Evolutionary conservation across 2,113 vertebrate species (phyloP), one percentile per base, ranked within the genome.

Genomic region (Butastur rufipennis): DNA sequence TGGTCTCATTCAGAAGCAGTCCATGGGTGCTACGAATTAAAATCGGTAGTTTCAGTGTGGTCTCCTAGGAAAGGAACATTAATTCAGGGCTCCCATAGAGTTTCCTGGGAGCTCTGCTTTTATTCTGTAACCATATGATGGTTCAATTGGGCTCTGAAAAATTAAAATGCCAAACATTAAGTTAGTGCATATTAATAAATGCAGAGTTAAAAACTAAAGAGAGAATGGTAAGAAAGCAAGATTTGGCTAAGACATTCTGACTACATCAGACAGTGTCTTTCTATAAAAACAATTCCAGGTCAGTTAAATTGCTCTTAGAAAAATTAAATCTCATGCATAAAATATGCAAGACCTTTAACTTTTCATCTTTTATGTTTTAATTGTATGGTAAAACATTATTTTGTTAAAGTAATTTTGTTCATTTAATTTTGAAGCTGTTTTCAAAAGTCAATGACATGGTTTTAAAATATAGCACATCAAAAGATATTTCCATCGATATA

Each of bases 391-490:
- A 88, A 95, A 62, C 43, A 79, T n/a, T 71, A 72, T 92, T 92
- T 87, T 91, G 73, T 43, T 81, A 10, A 87, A 89, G 61, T 72
- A 91, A 79, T 94, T 95, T 80, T 72, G 48, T 72, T 70, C 61
- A 42, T 72, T 96, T 95, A 97, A 94, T 81, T 97, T 94, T 85
- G 78, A 91, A 87, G 81, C n/a, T 32, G 48, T 89, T 97, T 87
- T 74, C 27, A 89, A 86, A 95, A 94, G 95, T 94, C 94, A 95
- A 56, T 94, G 70, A 90, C 66, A 95, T 58, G 91, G 77, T 84
- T 97, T 96, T 94, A 97, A 95, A 96, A 95, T 79, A 63, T 6
- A 94, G 70, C 52, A 91, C 53, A 92, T 93, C 83, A 94, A 89
- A 92, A 0, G 8, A 42, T 89, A 95, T 84, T 95, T 97, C 94